Base-by-base conservation (phyloP, 2,888 invertebrate genomes). In the Hirtodrosophila cameraria region DNA sequence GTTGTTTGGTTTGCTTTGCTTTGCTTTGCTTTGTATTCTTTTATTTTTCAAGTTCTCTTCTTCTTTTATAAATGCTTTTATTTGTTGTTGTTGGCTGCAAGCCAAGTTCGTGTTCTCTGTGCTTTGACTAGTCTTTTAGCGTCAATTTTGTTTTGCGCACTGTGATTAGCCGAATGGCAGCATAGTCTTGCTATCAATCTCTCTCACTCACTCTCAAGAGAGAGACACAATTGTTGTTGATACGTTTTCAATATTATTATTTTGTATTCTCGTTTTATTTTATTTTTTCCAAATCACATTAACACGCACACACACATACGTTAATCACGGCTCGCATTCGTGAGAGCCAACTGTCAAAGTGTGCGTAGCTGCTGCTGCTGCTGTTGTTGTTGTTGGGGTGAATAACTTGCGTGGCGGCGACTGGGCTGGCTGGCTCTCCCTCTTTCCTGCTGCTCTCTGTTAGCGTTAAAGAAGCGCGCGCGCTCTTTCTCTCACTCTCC, bases 321-420 rank as follows among this genome's bases (percentile, higher is more conserved):
- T 61, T 69, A 78, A 75, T 73, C 62, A 78, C 63, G 15, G 55
- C 5, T 53, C 58, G 38, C 60, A 63, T 73, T 57, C 57, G 65
- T 82, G 86, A 84, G 86, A 78, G 45, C 58, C 61, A 72, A 76
- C 61, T 86, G 71, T 42, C 46, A 54, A 49, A 39, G 75, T 77
- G 57, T 68, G 63, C 65, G 65, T 68, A 46, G 58, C 57, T 23
- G 48, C 42, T 42, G 42, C 41, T 48, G 42, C 41, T 48, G 36
- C 18, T 67, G 66, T 68, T 72, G 86, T 82, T 86, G 88, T 84
- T 82, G 85, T 75, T 81, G 87, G 80, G 80, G 80, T 80, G 87
- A 80, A 80, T 80, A 80, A 80, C 80, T 80, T 80, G 75, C 87
- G 87, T 85, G 87, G 86, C 87, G 86, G 80, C 82, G 79, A 62